Conservation (phyloP, 2,888 invertebrate genomes). For the Drosophila melanocephala region DNA sequence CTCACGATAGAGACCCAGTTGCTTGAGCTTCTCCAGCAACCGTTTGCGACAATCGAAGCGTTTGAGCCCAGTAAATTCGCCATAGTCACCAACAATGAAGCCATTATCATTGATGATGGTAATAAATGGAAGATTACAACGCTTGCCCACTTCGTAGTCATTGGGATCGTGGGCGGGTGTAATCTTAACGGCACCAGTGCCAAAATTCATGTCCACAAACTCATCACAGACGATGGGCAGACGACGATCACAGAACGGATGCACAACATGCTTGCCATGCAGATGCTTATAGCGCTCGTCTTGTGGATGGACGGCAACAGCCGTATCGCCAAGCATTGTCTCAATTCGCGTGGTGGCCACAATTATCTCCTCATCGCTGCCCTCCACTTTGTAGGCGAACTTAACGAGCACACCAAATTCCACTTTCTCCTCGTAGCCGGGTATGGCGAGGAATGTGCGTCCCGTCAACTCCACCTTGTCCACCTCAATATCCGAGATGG, state of each 20-base stretch:
- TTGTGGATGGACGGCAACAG: slow-evolving; percentile 98
- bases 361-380: slow-evolving; percentile 90
- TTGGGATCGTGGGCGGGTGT: slow-evolving; percentile 99
- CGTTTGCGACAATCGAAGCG: slow-evolving; percentile 95
- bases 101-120: slow-evolving; percentile 97
- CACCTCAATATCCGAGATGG: slow-evolving; percentile 99
- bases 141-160: slow-evolving; percentile 97
- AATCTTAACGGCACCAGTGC: slow-evolving; percentile 99
- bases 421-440: slow-evolving; percentile 88
- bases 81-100: slow-evolving; percentile 92
- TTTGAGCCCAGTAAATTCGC: slow-evolving; percentile 93
- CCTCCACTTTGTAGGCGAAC: slow-evolving; percentile 94
- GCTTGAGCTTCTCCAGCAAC: slow-evolving; percentile 91
- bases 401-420: slow-evolving; percentile 97
- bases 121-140: slow-evolving; percentile 94
- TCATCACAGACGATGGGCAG: slow-evolving; percentile 96
- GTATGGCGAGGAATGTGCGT: slow-evolving; percentile 93
- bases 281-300: slow-evolving; percentile 93
- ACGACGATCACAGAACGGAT: slow-evolving; percentile 94
- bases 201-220: slow-evolving; percentile 97
- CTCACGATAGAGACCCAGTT: slow-evolving; percentile 90
- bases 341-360: slow-evolving; percentile 99
- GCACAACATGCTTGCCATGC: slow-evolving; percentile 92
- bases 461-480: slow-evolving; percentile 97
- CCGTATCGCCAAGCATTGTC: slow-evolving; percentile 99